Evolutionary conservation across 2,797 vertebrate species (phyloP).

Genomic region (Hipposideros larvatus): DNA sequence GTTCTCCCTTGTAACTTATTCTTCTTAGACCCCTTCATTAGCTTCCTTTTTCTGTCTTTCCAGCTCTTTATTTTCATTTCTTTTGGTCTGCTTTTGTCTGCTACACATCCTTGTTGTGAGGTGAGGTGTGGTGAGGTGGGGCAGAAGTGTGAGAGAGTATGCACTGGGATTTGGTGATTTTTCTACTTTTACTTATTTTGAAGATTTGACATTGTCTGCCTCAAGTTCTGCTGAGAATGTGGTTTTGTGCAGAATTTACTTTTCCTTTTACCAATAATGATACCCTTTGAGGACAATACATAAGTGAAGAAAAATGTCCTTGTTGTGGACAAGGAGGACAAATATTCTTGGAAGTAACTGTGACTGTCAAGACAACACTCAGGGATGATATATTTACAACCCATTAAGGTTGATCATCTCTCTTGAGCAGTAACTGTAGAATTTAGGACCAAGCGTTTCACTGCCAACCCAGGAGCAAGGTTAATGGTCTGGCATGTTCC

Average conservation of each 20-base stretch:
- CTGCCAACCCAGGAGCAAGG: not conserved
- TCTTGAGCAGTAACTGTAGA: not conserved
- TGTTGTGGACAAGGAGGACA: not conserved
- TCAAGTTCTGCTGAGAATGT: not conserved
- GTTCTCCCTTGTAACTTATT: not conserved
- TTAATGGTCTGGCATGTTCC: not conserved
- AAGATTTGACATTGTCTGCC: not conserved
- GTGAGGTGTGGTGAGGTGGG: not conserved
- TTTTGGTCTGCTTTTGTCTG: not conserved
- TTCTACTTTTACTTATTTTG: not conserved
- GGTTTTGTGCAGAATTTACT: not conserved
- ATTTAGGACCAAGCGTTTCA: slow-evolving; percentile 2
- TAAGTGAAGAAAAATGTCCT: not conserved
- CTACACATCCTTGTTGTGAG: not conserved
- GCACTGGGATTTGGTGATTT: not conserved
- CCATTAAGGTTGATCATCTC: not conserved
- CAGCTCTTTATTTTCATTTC: not conserved
- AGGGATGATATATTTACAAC: not conserved
- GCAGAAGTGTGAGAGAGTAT: not conserved
- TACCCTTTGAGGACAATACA: not conserved
- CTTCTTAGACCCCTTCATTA: not conserved
- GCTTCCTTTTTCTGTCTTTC: not conserved
- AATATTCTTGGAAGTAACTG: not conserved
- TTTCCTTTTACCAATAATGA: not conserved
- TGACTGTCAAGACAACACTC: not conserved